phyloP scores from a whole-genome alignment of 2,113 vertebrate species.

The Panthera tigris region DNA sequence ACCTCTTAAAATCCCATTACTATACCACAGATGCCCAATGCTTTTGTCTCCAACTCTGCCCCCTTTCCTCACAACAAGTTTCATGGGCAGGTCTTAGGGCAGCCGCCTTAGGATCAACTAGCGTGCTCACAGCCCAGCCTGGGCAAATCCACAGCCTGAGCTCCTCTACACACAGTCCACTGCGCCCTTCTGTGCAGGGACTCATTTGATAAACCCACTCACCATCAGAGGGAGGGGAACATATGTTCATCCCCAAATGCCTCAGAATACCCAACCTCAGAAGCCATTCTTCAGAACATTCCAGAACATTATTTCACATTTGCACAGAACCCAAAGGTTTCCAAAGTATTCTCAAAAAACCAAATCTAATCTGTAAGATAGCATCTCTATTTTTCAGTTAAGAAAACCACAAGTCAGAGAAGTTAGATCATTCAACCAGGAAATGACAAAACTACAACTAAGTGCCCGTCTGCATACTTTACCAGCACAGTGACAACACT shows the following conservation, averaged over 20 bases:
- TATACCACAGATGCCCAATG: neutral
- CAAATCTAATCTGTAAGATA: neutral
- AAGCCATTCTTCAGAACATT: neutral
- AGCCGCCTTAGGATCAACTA: neutral
- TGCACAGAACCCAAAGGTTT: neutral
- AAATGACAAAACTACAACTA: neutral
- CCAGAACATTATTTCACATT: neutral
- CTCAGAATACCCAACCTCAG: neutral
- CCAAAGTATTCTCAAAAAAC: neutral
- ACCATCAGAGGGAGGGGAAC: neutral
- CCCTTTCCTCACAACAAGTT: neutral
- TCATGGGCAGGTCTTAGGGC: neutral
- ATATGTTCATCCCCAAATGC: neutral
- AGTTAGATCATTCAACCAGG: neutral
- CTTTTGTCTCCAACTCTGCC: neutral
- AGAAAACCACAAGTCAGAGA: neutral
- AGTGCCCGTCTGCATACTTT: neutral
- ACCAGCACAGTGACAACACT: neutral
- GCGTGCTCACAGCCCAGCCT: accelerated
- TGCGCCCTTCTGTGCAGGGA: neutral
- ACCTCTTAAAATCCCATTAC: neutral
- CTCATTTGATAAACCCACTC: neutral
- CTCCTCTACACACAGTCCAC: neutral
- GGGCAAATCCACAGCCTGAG: neutral
- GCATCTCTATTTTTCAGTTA: neutral